Conservation (phyloP, 2,797 vertebrate genomes). For the Lacerta viridis region DNA sequence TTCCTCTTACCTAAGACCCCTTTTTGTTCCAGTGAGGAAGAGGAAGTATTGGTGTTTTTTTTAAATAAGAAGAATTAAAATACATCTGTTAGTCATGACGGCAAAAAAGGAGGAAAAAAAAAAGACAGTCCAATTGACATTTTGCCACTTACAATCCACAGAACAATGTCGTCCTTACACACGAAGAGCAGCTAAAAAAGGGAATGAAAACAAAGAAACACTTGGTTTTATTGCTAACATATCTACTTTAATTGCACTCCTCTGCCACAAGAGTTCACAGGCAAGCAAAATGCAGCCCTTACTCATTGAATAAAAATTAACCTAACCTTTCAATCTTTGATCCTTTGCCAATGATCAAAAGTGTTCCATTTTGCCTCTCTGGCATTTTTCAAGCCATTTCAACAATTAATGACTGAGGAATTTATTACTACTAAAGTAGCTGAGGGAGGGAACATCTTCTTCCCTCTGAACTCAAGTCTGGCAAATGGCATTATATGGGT, state of each 20-base stretch:
- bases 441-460: constrained; percentile 6
- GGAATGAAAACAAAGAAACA: constrained; percentile 20
- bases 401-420: constrained; percentile 68
- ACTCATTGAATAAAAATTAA: constrained; percentile 77
- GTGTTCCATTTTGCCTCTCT: constrained; percentile 69
- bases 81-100: neutral
- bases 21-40: neutral
- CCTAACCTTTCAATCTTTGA: constrained; percentile 73
- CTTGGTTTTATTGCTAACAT: constrained; percentile 8
- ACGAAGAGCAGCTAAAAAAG: constrained; percentile 11
- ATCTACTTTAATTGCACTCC: constrained; percentile 40
- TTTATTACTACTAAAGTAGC: constrained; percentile 66
- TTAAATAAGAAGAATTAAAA: neutral
- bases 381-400: constrained; percentile 64
- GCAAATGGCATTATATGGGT: too few species aligned
- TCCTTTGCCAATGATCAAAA: constrained; percentile 73
- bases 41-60: constrained; percentile 4
- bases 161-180: constrained; percentile 12
- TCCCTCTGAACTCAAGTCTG: constrained; percentile 23
- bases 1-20: neutral
- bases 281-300: constrained; percentile 57
- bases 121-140: neutral
- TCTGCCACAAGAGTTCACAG: constrained; percentile 58
- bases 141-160: neutral
- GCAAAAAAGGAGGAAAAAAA: neutral